Evolutionary conservation across 2,113 vertebrate species (phyloP).

Genomic region (Megatriorchis doriae): DNA sequence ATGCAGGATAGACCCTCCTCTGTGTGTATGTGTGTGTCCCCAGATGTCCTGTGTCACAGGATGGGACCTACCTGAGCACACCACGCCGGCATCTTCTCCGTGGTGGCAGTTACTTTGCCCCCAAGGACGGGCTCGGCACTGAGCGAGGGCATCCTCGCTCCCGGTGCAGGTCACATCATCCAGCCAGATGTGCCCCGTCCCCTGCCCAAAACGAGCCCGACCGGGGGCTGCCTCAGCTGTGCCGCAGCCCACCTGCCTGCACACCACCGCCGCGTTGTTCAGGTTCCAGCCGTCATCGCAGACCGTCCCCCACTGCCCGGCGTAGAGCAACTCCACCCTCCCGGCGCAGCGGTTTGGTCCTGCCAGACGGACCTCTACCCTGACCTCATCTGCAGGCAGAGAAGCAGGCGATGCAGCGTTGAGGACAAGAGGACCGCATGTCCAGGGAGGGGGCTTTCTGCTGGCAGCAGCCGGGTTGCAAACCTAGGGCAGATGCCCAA

Average conservation of each 20-base stretch:
- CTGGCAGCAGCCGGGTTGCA: background rate
- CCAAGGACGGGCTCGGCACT: background rate
- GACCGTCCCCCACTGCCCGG: background rate
- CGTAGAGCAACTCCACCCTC: background rate
- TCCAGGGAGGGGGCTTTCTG: background rate
- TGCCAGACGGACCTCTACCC: background rate
- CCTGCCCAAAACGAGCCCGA: background rate
- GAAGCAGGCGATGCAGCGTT: background rate
- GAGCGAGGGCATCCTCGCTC: rapidly evolving
- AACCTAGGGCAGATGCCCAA: background rate
- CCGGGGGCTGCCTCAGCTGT: rapidly evolving
- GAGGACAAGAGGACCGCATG: rapidly evolving
- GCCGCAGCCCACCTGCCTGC: constrained; percentile 16
- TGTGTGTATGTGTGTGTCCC: too few relatives aligned
- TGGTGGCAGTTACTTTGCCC: background rate
- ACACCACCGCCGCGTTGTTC: background rate
- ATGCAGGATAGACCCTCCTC: background rate
- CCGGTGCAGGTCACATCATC: background rate
- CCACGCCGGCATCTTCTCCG: background rate
- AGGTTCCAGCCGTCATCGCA: background rate
- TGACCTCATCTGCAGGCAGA: background rate
- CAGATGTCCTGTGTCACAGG: background rate
- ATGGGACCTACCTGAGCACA: background rate
- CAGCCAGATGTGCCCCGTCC: background rate
- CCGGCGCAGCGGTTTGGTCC: background rate